Evolutionary conservation across 2,888 invertebrate species (phyloP).

Genomic region (Thera obeliscata): DNA sequence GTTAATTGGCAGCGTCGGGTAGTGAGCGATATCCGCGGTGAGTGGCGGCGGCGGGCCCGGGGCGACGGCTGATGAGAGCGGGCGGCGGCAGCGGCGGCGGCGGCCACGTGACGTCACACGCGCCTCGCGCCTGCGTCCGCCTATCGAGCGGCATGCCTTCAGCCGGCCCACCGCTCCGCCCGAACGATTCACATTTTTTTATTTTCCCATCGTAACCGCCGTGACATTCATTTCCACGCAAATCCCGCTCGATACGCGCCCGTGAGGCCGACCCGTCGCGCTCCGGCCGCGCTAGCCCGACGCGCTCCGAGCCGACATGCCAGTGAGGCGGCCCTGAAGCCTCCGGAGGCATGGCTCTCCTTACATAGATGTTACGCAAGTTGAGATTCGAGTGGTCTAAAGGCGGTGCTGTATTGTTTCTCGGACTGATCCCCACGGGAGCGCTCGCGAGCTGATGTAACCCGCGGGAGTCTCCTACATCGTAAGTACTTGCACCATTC

Average conservation of each 20-base stretch:
- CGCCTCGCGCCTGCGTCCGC: slow-evolving; percentile 76
- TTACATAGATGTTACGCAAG: slow-evolving; percentile 83
- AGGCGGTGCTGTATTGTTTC: slow-evolving; percentile 61
- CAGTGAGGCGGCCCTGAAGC: slow-evolving; percentile 55
- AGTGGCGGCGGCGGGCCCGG: slow-evolving; percentile 50
- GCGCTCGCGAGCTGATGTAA: slow-evolving; percentile 68
- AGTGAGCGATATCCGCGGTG: slow-evolving; percentile 49
- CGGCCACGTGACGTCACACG: slow-evolving; percentile 69
- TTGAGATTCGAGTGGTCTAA: slow-evolving; percentile 66
- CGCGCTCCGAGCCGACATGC: slow-evolving; percentile 65
- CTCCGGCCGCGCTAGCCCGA: slow-evolving; percentile 37
- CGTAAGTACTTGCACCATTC: slow-evolving; percentile 61
- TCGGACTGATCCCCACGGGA: slow-evolving; percentile 59
- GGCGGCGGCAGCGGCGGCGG: slow-evolving; percentile 66
- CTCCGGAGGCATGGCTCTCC: slow-evolving; percentile 62
- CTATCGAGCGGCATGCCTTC: slow-evolving; percentile 83
- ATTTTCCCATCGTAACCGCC: slow-evolving; percentile 71
- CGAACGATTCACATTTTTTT: slow-evolving; percentile 75
- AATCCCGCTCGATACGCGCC: slow-evolving; percentile 44
- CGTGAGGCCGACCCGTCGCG: slow-evolving; percentile 6
- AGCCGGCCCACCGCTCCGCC: slow-evolving; percentile 77
- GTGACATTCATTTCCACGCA: slow-evolving; percentile 60
- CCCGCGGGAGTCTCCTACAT: slow-evolving; percentile 53
- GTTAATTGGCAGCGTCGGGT: slow-evolving; percentile 53
- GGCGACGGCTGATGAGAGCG: slow-evolving; percentile 30